Evolutionary conservation across 1,140 invertebrate genomes (phyloP), one percentile per base, ranked within the genome.

Genomic region (Zophobas morio): DNA sequence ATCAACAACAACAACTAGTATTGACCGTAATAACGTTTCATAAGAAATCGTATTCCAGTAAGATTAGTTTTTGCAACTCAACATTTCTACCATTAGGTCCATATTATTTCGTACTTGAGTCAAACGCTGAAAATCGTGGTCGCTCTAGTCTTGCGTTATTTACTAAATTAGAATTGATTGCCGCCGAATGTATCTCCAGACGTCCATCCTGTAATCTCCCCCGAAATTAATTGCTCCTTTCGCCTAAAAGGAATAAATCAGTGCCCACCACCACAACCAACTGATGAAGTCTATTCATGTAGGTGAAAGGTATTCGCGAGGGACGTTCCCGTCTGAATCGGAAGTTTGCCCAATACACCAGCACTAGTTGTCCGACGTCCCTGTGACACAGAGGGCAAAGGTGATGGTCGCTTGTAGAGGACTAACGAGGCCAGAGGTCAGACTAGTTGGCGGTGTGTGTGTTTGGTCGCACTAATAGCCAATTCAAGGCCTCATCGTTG

Each of bases 401-500:
- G 60, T 66, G 60, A 39, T 20, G 20, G 20, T 20, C 20, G 20
- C 20, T 66, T 66, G 60, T 66, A 80, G 73, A 56, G 78, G 57
- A 73, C 80, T 84, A 84, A 84, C 80, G 82, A 82, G 81, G 81
- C 80, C 79, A 76, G 76, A 81, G 81, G 81, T 82, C 81, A 81
- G 80, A 79, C 76, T 76, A 32, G 60, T 40, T 66, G n/a, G 60
- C 33, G 40, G 20, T 66, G 42, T 66, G 77, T 78, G 80, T 83
- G 80, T 84, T 83, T 83, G 81, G 78, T 78, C 70, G 80, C 53
- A 79, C 84, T 85, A 85, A 85, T 85, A 82, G 82, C 83, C 84
- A 84, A 84, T 85, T 84, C 84, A 84, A 78, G 79, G 79, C 77
- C 77, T 80, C 71, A 78, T 78, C 74, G 74, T 51, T 66, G 79